Percentiles rank a stretch among this genome's conserved stretches.
phyloP scores from a whole-genome alignment of 2,797 vertebrate genomes.

The Hippoglossus hippoglossus region DNA sequence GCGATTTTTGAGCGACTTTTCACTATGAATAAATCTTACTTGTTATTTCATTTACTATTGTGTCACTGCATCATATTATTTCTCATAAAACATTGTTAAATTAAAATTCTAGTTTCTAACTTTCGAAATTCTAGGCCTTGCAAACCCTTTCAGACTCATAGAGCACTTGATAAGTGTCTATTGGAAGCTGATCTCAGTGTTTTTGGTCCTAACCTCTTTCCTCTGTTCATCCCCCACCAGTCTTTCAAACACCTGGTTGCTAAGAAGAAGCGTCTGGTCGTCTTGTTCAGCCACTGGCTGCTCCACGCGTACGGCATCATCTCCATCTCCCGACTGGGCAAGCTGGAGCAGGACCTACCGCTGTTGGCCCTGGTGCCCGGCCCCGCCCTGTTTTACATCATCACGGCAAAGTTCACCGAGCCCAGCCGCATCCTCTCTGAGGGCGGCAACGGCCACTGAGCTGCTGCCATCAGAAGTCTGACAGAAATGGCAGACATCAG shows the following conservation, averaged over 20 bases:
- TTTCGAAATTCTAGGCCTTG: no score
- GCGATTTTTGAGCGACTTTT: no score
- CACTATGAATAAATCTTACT: no score
- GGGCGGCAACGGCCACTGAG: conserved; percentile 91
- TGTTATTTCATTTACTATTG: background rate
- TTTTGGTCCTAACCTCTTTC: background rate
- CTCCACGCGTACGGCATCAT: conserved; percentile 97
- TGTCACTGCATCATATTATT: background rate
- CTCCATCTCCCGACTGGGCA: conserved; percentile 96
- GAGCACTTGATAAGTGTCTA: background rate
- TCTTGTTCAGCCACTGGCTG: conserved; percentile 97
- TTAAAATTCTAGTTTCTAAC: background rate
- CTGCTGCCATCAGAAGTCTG: no score
- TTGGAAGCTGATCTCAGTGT: background rate
- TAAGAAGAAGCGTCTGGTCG: conserved; percentile 96
- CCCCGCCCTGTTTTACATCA: conserved; percentile 94
- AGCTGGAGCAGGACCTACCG: conserved; percentile 92
- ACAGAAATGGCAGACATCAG: no score
- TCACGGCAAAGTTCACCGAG: conserved; percentile 95
- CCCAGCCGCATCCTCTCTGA: conserved; percentile 94
- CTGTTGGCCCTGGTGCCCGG: conserved; percentile 93
- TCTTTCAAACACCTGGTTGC: conserved; percentile 93
- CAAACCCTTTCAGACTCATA: background rate
- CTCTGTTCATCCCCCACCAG: conserved; percentile 64
- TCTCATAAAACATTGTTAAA: background rate